phyloP scores from a whole-genome alignment of 2,888 invertebrate species.

The Lamellibrachia columna region DNA sequence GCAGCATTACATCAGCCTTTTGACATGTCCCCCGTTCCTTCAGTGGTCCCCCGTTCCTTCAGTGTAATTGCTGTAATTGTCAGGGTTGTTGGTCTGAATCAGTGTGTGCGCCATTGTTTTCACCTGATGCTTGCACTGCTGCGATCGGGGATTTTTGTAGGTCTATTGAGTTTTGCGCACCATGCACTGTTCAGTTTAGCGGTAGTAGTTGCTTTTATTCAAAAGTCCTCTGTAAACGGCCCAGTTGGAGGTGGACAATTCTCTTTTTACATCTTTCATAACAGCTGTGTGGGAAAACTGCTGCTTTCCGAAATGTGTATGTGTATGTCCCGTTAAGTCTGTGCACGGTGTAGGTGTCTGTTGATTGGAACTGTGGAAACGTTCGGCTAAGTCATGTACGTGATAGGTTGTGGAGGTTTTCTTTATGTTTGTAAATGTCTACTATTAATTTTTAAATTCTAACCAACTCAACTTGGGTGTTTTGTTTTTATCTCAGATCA shows the following conservation, averaged over 20 bases:
- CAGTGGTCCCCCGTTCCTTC: not conserved
- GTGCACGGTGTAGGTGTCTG: not conserved
- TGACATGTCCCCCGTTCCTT: not conserved
- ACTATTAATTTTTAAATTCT: not conserved
- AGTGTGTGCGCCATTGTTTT: not conserved
- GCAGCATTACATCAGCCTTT: not conserved
- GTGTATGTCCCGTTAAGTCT: not conserved
- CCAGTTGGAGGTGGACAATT: not conserved
- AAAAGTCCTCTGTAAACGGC: not conserved
- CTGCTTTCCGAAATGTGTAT: not conserved
- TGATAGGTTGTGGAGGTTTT: not conserved
- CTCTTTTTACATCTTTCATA: not conserved
- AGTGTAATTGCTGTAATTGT: not conserved
- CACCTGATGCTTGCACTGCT: not conserved
- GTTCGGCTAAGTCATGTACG: not conserved
- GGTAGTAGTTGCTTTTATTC: slow-evolving; percentile 1
- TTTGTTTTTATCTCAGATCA: not conserved
- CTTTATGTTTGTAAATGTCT: too few relatives aligned
- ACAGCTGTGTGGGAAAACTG: not conserved
- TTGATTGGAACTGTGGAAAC: not conserved
- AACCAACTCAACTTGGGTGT: not conserved
- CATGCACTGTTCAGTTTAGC: not conserved
- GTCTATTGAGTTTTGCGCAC: not conserved
- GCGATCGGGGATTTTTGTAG: not conserved
- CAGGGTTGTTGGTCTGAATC: not conserved